phyloP scores from a whole-genome alignment of 2,113 vertebrate species.

The Brachypodius melanocephalos region DNA sequence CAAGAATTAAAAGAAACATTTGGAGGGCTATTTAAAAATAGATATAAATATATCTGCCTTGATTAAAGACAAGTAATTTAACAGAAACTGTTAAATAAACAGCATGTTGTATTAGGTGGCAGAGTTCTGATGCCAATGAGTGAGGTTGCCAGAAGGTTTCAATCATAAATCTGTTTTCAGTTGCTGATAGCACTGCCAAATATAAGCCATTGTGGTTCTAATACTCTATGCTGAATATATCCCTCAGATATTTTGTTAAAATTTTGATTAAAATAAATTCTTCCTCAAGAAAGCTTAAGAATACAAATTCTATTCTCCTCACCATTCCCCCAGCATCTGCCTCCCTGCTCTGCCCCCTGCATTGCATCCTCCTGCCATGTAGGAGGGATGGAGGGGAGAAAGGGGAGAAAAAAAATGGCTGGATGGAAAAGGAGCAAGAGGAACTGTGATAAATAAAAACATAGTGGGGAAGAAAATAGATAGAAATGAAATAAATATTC shows the following conservation, averaged over 20 bases:
- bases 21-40: constrained; percentile 32
- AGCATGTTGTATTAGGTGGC: background rate
- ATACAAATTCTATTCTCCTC: background rate
- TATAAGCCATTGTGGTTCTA: background rate
- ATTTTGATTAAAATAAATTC: background rate
- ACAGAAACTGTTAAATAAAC: constrained; percentile 48
- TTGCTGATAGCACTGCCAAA: background rate
- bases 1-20: constrained; percentile 29
- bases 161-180: background rate
- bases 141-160: constrained; percentile 27
- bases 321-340: background rate
- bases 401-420: background rate
- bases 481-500: background rate
- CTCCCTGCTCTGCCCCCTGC: accelerated
- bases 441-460: background rate
- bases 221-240: background rate
- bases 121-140: background rate
- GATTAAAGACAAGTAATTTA: constrained; percentile 49
- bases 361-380: background rate
- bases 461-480: background rate
- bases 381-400: background rate
- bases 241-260: background rate
- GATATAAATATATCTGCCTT: constrained; percentile 27
- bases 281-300: background rate
- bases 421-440: background rate